phyloP scores from a whole-genome alignment of 2,888 invertebrate species.

The Nomada lathburiana region DNA sequence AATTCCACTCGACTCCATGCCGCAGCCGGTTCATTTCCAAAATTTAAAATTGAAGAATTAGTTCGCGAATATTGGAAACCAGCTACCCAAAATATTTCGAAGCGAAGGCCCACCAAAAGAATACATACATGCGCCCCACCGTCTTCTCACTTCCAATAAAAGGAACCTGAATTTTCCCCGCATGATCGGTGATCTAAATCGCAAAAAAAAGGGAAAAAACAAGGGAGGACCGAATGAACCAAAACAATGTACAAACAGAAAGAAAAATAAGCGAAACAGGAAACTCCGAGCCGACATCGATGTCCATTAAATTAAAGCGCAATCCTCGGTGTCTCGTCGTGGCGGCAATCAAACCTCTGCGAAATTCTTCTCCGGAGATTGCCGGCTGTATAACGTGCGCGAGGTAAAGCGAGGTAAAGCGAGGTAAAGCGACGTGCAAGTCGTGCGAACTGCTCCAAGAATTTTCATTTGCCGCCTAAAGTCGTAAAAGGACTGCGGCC shows the following conservation, averaged over 20 bases:
- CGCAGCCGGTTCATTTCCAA: too few relatives aligned
- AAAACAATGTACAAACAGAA: background rate
- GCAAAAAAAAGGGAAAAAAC: background rate
- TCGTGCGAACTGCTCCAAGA: constrained; percentile 57
- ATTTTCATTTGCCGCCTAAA: constrained; percentile 58
- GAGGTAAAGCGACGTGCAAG: constrained; percentile 22
- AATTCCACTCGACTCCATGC: too few relatives aligned
- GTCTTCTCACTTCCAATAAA: background rate
- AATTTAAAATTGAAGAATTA: too few relatives aligned
- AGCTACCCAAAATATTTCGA: too few relatives aligned
- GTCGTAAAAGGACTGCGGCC: constrained; percentile 45
- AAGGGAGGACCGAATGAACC: too few relatives aligned
- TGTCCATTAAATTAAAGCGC: constrained; percentile 45
- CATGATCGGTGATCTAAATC: background rate
- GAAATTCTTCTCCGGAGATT: constrained; percentile 45
- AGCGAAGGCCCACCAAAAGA: too few relatives aligned
- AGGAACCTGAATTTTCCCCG: background rate
- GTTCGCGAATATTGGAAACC: too few relatives aligned
- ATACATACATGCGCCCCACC: too few relatives aligned
- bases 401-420: constrained; percentile 19
- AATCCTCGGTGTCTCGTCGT: constrained; percentile 3
- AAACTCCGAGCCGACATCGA: constrained; percentile 7
- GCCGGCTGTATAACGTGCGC: constrained; percentile 30
- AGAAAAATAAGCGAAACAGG: background rate
- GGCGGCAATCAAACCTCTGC: constrained; percentile 32